Conservation (phyloP, 2,797 vertebrate species). For the Potorous gilbertii region DNA sequence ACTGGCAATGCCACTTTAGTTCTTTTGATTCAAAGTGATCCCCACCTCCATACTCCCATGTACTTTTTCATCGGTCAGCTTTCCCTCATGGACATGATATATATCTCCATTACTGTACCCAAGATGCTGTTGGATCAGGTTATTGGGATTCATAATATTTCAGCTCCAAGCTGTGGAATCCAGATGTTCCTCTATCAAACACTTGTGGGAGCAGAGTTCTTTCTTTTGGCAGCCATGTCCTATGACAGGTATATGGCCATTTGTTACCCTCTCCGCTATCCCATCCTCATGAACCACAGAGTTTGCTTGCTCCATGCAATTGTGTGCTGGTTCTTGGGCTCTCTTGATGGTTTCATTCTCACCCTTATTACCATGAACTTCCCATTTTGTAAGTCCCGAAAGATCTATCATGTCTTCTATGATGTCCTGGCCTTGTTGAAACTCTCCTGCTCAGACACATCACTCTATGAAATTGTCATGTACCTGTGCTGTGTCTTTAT, state of each 20-base stretch:
- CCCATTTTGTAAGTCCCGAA: conserved; percentile 20
- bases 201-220: neutral
- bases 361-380: conserved; percentile 37
- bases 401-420: conserved; percentile 7
- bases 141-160: neutral
- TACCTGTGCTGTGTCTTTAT: neutral
- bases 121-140: conserved; percentile 16
- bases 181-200: conserved; percentile 1
- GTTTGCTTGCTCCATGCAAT: neutral
- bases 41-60: conserved; percentile 25
- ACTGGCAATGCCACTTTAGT: neutral
- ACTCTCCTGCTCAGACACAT: conserved; percentile 5
- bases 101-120: conserved; percentile 29
- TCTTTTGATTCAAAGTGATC: neutral
- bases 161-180: neutral
- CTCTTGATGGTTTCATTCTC: conserved; percentile 42
- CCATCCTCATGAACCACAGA: neutral
- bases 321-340: conserved; percentile 35
- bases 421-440: neutral
- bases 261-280: neutral
- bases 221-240: neutral
- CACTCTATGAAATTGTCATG: conserved; percentile 41
- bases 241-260: neutral
- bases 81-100: conserved; percentile 20
- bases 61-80: neutral